A percentile compares a stretch with the other conserved stretches of the same genome.
Evolutionary conservation across 2,113 vertebrate genomes (phyloP).

Genomic region (Pluvialis apricaria): DNA sequence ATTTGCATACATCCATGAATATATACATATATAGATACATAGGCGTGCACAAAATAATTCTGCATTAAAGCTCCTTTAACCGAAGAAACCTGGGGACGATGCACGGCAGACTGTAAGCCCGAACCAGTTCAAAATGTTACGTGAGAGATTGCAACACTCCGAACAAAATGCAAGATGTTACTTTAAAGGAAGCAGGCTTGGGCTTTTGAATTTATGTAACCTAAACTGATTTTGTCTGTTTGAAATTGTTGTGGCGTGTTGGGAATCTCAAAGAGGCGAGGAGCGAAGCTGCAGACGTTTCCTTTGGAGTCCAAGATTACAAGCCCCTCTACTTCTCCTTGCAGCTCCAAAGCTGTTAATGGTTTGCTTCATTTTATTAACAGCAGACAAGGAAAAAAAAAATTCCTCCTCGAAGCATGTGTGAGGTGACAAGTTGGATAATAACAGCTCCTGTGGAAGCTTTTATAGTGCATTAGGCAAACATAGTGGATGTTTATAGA

Average conservation of each 20-base stretch:
- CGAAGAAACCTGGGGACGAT: not conserved
- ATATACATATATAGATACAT: not conserved
- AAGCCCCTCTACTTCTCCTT: slow-evolving; percentile 23
- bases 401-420: slow-evolving; percentile 38
- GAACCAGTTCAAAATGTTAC: not conserved
- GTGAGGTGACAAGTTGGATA: slow-evolving; percentile 66
- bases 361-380: slow-evolving; percentile 66
- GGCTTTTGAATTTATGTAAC: slow-evolving; percentile 67
- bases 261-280: slow-evolving; percentile 63
- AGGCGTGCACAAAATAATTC: not conserved
- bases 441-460: slow-evolving; percentile 62
- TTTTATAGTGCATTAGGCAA: slow-evolving; percentile 47
- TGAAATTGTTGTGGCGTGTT: slow-evolving; percentile 57
- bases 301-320: slow-evolving; percentile 16
- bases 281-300: slow-evolving; percentile 48
- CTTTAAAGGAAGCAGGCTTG: slow-evolving; percentile 58
- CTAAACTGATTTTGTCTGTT: slow-evolving; percentile 70
- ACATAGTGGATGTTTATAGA: slow-evolving; percentile 59
- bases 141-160: slow-evolving; percentile 41
- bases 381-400: slow-evolving; percentile 27
- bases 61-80: not conserved
- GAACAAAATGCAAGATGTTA: slow-evolving; percentile 59
- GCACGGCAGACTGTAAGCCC: not conserved
- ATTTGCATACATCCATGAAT: not conserved
- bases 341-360: slow-evolving; percentile 48